These are phyloP conservation scores for Engraulis encrasicolus DNA, from an alignment of 2,113 vertebrate genomes.

Conservation along the genomic window DNA sequence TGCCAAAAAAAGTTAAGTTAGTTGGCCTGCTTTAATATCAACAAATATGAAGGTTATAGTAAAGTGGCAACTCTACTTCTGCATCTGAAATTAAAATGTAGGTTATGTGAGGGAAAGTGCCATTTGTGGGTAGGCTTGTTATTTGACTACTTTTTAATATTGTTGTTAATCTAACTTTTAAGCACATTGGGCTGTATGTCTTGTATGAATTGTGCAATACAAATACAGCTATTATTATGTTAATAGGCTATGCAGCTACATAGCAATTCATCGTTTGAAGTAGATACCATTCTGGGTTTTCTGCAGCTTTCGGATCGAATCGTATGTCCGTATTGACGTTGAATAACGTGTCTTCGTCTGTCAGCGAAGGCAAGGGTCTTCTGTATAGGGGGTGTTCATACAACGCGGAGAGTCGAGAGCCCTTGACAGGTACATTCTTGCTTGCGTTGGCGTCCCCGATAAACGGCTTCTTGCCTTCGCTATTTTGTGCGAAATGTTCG, in stretches of 20 bases:
- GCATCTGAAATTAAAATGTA: too few species aligned
- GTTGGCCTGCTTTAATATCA: too few species aligned
- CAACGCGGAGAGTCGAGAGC: slow-evolving; percentile 79
- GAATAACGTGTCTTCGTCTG: slow-evolving; percentile 88
- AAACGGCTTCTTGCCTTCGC: slow-evolving; percentile 63
- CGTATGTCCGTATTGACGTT: slow-evolving; percentile 93
- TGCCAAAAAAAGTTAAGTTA: too few species aligned
- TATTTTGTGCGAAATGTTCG: slow-evolving; percentile 61
- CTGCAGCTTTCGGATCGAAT: slow-evolving; percentile 89
- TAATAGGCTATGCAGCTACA: not conserved
- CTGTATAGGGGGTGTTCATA: slow-evolving; percentile 87
- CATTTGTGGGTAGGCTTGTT: too few species aligned
- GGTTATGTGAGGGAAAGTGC: too few species aligned
- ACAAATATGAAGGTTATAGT: too few species aligned
- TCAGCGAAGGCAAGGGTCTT: slow-evolving; percentile 73
- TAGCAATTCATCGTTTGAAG: slow-evolving; percentile 26
- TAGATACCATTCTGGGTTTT: slow-evolving; percentile 83
- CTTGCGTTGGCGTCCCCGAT: slow-evolving; percentile 53
- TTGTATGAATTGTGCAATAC: too few species aligned
- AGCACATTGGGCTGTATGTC: too few species aligned
- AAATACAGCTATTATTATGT: too few species aligned
- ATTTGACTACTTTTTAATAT: too few species aligned
- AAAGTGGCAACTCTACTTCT: too few species aligned
- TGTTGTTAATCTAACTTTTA: too few species aligned
- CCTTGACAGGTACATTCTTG: slow-evolving; percentile 50